Percentiles rank a stretch among this genome's conserved stretches.
phyloP scores from a whole-genome alignment of 2,797 vertebrate species.

The Anabas testudineus region DNA sequence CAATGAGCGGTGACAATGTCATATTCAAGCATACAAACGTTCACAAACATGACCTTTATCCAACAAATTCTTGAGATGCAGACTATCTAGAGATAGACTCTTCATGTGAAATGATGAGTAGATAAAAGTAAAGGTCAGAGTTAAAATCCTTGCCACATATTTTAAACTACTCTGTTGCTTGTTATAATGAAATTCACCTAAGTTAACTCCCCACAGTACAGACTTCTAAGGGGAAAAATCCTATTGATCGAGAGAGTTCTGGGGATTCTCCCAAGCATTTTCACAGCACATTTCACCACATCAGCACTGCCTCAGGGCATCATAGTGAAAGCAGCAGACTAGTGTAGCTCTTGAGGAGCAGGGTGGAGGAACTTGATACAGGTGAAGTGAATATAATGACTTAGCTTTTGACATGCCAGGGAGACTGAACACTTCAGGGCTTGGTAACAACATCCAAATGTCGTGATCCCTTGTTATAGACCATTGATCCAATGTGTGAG shows the following conservation, averaged over 20 bases:
- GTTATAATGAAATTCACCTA: conserved; percentile 65
- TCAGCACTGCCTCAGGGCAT: conserved; percentile 76
- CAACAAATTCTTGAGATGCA: conserved; percentile 15
- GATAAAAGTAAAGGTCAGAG: conserved; percentile 69
- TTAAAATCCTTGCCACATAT: conserved; percentile 57
- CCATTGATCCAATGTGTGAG: conserved; percentile 45
- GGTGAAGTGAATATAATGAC: conserved; percentile 75
- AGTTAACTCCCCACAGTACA: conserved; percentile 57
- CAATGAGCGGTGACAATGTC: conserved; percentile 31
- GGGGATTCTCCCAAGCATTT: conserved; percentile 73
- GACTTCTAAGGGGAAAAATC: conserved; percentile 58
- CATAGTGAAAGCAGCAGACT: conserved; percentile 70
- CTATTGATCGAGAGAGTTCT: conserved; percentile 70
- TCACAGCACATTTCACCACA: conserved; percentile 80
- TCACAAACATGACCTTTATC: conserved; percentile 45
- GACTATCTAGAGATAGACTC: conserved; percentile 20
- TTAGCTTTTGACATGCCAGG: conserved; percentile 64
- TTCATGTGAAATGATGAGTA: conserved; percentile 29
- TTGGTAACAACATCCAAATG: conserved; percentile 49
- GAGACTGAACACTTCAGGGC: conserved; percentile 53
- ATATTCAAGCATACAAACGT: conserved; percentile 25
- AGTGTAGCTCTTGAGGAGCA: conserved; percentile 64
- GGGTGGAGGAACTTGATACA: conserved; percentile 67
- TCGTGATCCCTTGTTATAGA: conserved; percentile 61
- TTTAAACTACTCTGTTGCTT: conserved; percentile 55